A percentile compares a stretch with the other conserved stretches of the same genome.
Evolutionary conservation across 2,113 vertebrate species (phyloP).

Genomic region (Microcebus tavaratra): DNA sequence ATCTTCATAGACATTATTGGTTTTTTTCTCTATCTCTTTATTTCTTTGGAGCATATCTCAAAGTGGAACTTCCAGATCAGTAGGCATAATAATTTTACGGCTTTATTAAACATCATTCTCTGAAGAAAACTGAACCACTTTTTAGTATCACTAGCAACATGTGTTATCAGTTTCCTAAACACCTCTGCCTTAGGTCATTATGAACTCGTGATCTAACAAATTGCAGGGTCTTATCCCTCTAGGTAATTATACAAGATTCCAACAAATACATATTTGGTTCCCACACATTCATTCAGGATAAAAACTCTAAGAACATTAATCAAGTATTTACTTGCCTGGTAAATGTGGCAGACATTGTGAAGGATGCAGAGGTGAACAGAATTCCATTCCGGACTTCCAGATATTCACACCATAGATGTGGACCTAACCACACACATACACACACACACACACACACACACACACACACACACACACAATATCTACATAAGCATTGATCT

Average conservation of each 20-base stretch:
- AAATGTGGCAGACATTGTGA: not conserved
- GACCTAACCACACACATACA: not conserved
- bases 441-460: not conserved
- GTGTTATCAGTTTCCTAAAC: not conserved
- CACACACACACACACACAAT: not conserved
- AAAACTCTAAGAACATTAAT: slow-evolving; percentile 14
- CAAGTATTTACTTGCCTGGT: not conserved
- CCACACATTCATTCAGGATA: not conserved
- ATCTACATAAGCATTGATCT: not conserved
- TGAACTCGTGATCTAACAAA: slow-evolving; percentile 13
- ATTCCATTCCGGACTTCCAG: not conserved
- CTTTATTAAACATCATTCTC: not conserved
- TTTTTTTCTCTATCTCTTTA: not conserved
- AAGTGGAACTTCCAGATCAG: not conserved
- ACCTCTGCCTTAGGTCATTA: not conserved
- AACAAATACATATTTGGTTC: not conserved
- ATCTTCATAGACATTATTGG: not conserved
- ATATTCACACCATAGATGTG: not conserved
- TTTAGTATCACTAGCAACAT: not conserved
- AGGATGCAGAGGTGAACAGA: not conserved
- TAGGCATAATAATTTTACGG: not conserved
- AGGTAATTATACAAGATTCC: not conserved
- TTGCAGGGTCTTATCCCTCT: not conserved
- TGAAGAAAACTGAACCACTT: not conserved
- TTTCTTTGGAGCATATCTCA: not conserved